Conservation (phyloP, 2,113 vertebrate species). For the Neolamprologus falcicula region DNA sequence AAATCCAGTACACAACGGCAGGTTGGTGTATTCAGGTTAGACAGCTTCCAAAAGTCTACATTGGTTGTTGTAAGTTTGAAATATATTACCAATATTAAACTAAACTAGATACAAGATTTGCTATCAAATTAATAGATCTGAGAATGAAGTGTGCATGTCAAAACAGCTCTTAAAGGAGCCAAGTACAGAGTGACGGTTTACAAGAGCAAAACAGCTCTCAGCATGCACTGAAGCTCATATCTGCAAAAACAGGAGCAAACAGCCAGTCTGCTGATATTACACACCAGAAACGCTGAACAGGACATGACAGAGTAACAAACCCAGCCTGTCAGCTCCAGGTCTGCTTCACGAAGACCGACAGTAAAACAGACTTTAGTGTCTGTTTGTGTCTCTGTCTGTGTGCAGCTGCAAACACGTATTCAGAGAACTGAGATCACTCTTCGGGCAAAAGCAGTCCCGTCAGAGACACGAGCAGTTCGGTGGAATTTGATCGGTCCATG, state of each 20-base stretch:
- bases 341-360: neutral
- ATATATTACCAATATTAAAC: neutral
- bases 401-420: neutral
- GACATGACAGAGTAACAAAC: neutral
- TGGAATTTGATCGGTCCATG: neutral
- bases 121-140: neutral
- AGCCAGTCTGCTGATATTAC: neutral
- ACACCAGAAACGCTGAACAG: neutral
- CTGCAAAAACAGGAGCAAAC: neutral
- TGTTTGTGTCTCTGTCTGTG: neutral
- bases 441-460: neutral
- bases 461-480: neutral
- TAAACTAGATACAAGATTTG: neutral
- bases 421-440: neutral
- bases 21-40: neutral
- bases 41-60: neutral
- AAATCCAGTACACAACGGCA: neutral
- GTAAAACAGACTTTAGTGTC: neutral
- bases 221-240: neutral
- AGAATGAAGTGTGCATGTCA: neutral
- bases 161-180: neutral
- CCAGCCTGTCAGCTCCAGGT: constrained; percentile 5
- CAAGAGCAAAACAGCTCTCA: neutral
- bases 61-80: neutral
- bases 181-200: neutral